Evolutionary conservation across 2,797 vertebrate species (phyloP).

Genomic region (Amblyraja radiata): DNA sequence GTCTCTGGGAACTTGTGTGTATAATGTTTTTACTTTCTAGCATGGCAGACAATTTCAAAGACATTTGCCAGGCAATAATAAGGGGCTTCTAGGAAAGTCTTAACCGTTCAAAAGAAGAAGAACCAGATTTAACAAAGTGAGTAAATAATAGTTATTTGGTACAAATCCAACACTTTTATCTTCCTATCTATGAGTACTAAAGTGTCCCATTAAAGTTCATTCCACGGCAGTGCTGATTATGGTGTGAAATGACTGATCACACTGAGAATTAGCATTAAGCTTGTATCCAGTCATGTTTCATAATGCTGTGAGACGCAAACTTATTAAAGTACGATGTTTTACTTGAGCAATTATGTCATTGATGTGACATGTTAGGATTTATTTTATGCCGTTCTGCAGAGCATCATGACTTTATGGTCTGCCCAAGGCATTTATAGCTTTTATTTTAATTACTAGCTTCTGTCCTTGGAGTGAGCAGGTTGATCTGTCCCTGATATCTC

Average conservation of each 20-base stretch:
- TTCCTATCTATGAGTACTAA: neutral
- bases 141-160: neutral
- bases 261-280: neutral
- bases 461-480: neutral
- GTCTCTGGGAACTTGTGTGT: neutral
- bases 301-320: neutral
- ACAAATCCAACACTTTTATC: neutral
- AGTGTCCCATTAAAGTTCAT: neutral
- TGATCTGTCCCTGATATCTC: no score
- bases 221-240: neutral
- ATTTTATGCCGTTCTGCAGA: neutral
- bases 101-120: neutral
- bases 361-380: slow-evolving; percentile 8
- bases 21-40: neutral
- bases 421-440: slow-evolving; percentile 12
- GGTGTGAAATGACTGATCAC: slow-evolving; percentile 8
- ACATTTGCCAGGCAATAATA: neutral
- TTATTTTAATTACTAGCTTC: slow-evolving; percentile 12
- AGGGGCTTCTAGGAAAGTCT: neutral
- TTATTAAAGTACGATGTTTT: slow-evolving; percentile 14
- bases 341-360: slow-evolving; percentile 18
- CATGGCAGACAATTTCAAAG: neutral
- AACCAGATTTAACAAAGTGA: neutral
- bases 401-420: neutral
- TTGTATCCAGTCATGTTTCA: neutral